A percentile compares a stretch with the other conserved stretches of the same genome.
Evolutionary conservation across 2,113 vertebrate species (phyloP).

Genomic region (Catharus fuscescens): DNA sequence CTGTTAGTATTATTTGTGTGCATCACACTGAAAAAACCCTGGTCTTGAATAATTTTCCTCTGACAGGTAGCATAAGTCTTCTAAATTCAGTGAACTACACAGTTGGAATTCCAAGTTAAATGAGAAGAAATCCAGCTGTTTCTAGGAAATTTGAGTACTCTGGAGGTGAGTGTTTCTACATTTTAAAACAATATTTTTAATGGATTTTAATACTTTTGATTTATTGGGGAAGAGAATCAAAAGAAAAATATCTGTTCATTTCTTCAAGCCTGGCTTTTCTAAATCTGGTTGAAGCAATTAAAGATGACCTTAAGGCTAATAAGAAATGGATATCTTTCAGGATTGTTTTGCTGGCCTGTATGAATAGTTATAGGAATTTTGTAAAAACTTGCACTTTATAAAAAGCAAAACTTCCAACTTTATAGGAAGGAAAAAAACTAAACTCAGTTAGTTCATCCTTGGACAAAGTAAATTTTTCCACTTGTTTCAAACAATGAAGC

Average conservation of each 20-base stretch:
- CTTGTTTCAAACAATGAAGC: neutral
- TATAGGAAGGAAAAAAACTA: too few relatives aligned
- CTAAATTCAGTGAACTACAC: neutral
- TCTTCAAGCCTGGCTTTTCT: neutral
- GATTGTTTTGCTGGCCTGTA: neutral
- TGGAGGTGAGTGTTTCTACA: accelerated
- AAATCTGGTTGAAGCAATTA: neutral
- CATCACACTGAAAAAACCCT: neutral
- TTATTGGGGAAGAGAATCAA: neutral
- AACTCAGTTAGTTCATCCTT: neutral
- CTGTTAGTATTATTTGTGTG: neutral
- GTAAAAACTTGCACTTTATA: neutral
- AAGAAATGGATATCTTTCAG: neutral
- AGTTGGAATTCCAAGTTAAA: neutral
- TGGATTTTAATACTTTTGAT: neutral
- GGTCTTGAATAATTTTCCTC: neutral
- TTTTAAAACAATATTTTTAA: neutral
- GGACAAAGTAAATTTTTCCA: neutral
- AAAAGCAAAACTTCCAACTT: neutral
- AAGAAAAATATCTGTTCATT: neutral
- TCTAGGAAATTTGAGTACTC: neutral
- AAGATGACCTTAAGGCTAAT: neutral
- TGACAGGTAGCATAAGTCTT: neutral
- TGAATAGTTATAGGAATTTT: neutral
- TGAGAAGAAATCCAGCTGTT: conserved; percentile 5